Base-by-base conservation (phyloP, 2,113 vertebrate species). In the Pomatostomus ruficeps region DNA sequence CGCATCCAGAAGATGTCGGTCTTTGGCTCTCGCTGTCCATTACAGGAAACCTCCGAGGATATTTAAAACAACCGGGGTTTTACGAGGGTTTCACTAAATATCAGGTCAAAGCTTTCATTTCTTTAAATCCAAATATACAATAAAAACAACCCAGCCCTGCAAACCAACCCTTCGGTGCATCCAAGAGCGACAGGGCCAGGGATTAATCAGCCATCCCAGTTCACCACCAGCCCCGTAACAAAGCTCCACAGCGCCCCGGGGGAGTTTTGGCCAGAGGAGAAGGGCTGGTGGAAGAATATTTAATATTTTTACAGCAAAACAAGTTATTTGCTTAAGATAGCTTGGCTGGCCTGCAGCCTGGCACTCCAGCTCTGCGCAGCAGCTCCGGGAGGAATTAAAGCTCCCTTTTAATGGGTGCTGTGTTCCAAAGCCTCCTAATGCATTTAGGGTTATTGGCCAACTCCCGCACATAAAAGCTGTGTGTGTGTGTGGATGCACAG, bases 291-390 rank as follows among this genome's bases (percentile, higher is more conserved):
- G 82, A 95, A 97, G 92, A 95, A 97, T 95, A 98, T 95, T 97
- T 97, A 97, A 97, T 98, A 98, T 97, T 98, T 97, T 98, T 96
- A 98, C 81, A 91, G 94, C 96, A 97, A 98, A 98, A 96, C 96
- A 98, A 97, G 97, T 97, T 97, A 97, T 98, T 97, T 98, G 97
- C 97, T 98, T 97, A 98, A 98, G 98, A 98, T 68, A 95, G 88
- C 89, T 97, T 98, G 98, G 98, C 98, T 97, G 93, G 89, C 89
- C 89, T 75, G 28, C 31, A 73, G 92, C 80, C 97, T 98, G 98
- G 98, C 98, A 98, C 92, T 87, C 62, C 58, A 85, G 71, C 95
- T 90, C 95, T 89, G 84, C 70, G 93, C 13, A 75, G 95, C 93
- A 86, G 96, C 82, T 97, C 98, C 98, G 96, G 97, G n/a, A 97